Evolutionary conservation across 2,888 invertebrate species (phyloP).

Genomic region (Dilophus febrilis): DNA sequence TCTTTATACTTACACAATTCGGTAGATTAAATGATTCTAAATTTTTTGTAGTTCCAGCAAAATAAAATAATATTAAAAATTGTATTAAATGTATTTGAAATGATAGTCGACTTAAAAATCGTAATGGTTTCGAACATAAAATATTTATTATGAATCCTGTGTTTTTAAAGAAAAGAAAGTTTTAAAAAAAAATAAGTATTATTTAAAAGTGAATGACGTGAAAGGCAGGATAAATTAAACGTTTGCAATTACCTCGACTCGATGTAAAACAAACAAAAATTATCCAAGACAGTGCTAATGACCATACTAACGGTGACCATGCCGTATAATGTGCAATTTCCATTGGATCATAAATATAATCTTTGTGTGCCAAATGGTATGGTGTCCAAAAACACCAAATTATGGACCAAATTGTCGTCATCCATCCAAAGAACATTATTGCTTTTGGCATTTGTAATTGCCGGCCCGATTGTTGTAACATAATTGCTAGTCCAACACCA

Average conservation of each 20-base stretch:
- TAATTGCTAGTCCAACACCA: slow-evolving; percentile 43
- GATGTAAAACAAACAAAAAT: slow-evolving; percentile 43
- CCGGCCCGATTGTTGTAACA: slow-evolving; percentile 32
- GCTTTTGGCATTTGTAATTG: slow-evolving; percentile 28
- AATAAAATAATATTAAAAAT: slow-evolving; percentile 47
- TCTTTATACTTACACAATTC: slow-evolving; percentile 35
- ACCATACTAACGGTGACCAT: slow-evolving; percentile 43
- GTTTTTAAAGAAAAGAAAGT: slow-evolving; percentile 35
- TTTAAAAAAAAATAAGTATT: too few relatives aligned
- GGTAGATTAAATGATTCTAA: slow-evolving; percentile 39
- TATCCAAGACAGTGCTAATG: slow-evolving; percentile 43
- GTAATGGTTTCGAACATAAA: slow-evolving; percentile 30
- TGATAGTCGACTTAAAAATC: slow-evolving; percentile 45
- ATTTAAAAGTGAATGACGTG: too few relatives aligned
- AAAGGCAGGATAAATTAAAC: too few relatives aligned
- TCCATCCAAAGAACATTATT: slow-evolving; percentile 18
- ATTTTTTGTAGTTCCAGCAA: slow-evolving; percentile 41
- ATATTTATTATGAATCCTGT: too few relatives aligned
- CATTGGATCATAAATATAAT: slow-evolving; percentile 39
- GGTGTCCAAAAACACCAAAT: slow-evolving; percentile 42
- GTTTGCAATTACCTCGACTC: slow-evolving; percentile 36
- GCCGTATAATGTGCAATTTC: slow-evolving; percentile 48
- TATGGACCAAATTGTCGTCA: slow-evolving; percentile 16
- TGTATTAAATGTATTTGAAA: slow-evolving; percentile 49
- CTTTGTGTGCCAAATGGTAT: slow-evolving; percentile 36